A percentile compares a stretch with the other conserved stretches of the same genome.
These are phyloP conservation scores for Pandemis cinnamomeana DNA, from an alignment of 2,888 invertebrate genomes.

Conservation along the genomic window DNA sequence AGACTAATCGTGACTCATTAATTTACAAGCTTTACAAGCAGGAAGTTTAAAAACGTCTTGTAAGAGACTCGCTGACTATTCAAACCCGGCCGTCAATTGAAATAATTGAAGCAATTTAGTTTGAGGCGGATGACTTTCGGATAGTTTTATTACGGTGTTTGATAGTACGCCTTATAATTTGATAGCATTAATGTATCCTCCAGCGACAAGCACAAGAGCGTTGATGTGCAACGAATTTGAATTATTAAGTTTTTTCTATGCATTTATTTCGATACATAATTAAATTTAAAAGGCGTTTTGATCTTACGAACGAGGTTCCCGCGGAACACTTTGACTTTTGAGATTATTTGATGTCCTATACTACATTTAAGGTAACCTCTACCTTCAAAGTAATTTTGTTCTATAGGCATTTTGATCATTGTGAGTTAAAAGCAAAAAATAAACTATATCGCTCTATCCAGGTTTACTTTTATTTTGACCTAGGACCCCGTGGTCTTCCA, in stretches of 20 bases:
- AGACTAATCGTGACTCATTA: conserved; percentile 27
- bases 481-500: no score
- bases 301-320: not conserved
- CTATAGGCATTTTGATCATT: no score
- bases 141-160: conserved; percentile 45
- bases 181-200: conserved; percentile 51
- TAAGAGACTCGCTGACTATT: conserved; percentile 27
- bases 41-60: conserved; percentile 33
- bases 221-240: conserved; percentile 57
- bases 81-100: conserved; percentile 36
- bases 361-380: no score
- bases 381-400: no score
- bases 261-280: conserved; percentile 47
- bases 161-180: conserved; percentile 49
- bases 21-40: conserved; percentile 22
- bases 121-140: conserved; percentile 35
- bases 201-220: conserved; percentile 52
- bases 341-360: no score
- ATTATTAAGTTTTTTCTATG: conserved; percentile 63
- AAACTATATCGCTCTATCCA: no score
- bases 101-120: conserved; percentile 42
- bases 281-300: conserved; percentile 17
- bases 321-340: not conserved
- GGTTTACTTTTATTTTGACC: no score
- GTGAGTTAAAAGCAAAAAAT: no score